phyloP scores from a whole-genome alignment of 2,113 vertebrate species.

The Synchiropus splendidus region DNA sequence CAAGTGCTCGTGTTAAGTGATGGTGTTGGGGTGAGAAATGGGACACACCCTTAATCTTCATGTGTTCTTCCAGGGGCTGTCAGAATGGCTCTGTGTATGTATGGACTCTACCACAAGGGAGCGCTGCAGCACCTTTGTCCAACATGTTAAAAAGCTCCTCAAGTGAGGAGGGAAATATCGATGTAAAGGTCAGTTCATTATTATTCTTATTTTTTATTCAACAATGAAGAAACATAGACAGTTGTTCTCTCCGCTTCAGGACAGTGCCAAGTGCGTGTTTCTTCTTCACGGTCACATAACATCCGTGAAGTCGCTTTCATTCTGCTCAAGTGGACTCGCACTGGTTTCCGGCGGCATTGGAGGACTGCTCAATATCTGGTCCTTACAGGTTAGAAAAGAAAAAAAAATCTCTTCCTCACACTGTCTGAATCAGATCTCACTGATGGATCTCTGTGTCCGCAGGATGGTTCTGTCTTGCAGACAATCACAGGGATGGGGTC shows the following conservation, averaged over 20 bases:
- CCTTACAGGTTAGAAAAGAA: constrained; percentile 58
- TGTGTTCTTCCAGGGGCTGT: constrained; percentile 72
- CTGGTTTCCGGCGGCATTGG: constrained; percentile 71
- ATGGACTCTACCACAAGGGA: constrained; percentile 72
- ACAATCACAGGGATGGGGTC: constrained; percentile 71
- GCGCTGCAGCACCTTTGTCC: constrained; percentile 52
- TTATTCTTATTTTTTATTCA: not conserved
- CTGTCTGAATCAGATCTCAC: not conserved
- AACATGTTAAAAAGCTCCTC: constrained; percentile 45
- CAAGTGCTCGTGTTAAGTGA: too few species aligned
- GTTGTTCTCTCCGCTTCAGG: constrained; percentile 30
- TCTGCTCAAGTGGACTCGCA: constrained; percentile 65
- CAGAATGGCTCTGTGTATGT: constrained; percentile 73
- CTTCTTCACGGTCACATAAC: constrained; percentile 70
- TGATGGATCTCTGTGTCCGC: constrained; percentile 10
- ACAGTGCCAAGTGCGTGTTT: constrained; percentile 61
- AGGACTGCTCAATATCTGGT: constrained; percentile 75
- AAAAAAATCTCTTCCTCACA: not conserved
- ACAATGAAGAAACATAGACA: too few species aligned
- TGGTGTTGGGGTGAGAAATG: too few species aligned
- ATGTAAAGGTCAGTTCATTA: constrained; percentile 51
- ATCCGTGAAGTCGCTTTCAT: constrained; percentile 68
- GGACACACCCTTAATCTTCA: too few species aligned
- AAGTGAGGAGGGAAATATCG: constrained; percentile 45
- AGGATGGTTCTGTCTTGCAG: constrained; percentile 74